A percentile compares a stretch with the other conserved stretches of the same genome.
phyloP scores from a whole-genome alignment of 2,888 invertebrate species.

The Cantharis lateralis region DNA sequence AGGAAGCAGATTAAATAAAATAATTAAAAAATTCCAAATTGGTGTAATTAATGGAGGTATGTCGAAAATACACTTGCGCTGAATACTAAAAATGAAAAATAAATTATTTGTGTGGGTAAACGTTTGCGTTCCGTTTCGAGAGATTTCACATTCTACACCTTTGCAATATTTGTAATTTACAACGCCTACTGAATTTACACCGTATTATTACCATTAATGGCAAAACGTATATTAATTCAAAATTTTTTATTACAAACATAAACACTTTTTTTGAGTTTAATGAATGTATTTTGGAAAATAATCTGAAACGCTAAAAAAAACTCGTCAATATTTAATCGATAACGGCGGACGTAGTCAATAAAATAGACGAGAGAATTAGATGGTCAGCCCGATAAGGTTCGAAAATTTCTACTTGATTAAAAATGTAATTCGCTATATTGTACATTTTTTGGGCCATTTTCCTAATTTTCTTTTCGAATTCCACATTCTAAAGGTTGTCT shows the following conservation, averaged over 20 bases:
- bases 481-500: background rate
- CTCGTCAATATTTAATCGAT: background rate
- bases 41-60: background rate
- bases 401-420: background rate
- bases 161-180: slow-evolving; percentile 9
- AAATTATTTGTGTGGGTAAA: slow-evolving; percentile 2
- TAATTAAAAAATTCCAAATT: background rate
- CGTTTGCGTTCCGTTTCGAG: background rate
- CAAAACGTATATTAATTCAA: background rate
- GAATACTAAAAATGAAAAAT: background rate
- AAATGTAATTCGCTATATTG: too few relatives aligned
- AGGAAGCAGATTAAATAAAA: background rate
- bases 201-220: background rate
- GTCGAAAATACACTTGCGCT: background rate
- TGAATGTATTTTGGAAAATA: background rate
- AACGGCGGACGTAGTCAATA: background rate
- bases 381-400: background rate
- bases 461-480: background rate
- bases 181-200: slow-evolving; percentile 5
- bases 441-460: too few relatives aligned
- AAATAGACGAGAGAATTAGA: background rate
- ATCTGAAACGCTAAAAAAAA: background rate
- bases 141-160: slow-evolving; percentile 14
- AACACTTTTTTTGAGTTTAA: background rate
- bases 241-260: background rate